phyloP scores from a whole-genome alignment of 2,888 invertebrate species.

The Cylindroiulus punctatus region DNA sequence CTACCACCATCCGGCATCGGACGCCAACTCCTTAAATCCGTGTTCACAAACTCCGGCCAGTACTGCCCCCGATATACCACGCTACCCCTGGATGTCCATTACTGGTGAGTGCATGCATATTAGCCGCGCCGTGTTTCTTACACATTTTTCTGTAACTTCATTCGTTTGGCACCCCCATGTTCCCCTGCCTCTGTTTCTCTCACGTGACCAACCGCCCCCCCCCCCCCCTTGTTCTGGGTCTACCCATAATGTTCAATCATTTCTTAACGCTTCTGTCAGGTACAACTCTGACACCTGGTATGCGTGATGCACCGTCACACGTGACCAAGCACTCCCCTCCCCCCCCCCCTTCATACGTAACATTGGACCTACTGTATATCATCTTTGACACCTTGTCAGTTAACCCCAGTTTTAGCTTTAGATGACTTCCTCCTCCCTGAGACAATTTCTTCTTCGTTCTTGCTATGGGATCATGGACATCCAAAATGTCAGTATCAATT shows the following conservation, averaged over 20 bases:
- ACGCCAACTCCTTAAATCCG: conserved; percentile 80
- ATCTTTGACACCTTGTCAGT: too few relatives aligned
- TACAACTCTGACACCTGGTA: not conserved
- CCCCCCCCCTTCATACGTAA: not conserved
- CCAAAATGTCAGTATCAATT: too few relatives aligned
- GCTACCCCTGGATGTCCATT: conserved; percentile 97
- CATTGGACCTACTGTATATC: not conserved
- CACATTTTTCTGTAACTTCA: too few relatives aligned
- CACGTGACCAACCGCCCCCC: not conserved
- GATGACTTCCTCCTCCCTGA: too few relatives aligned
- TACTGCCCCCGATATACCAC: conserved; percentile 76
- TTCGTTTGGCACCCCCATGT: too few relatives aligned
- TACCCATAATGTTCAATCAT: too few relatives aligned
- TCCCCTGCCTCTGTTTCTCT: not conserved
- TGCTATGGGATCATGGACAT: too few relatives aligned
- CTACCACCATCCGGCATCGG: conserved; percentile 77
- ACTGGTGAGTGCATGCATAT: conserved; percentile 79
- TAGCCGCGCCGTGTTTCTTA: too few relatives aligned
- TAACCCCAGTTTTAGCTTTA: too few relatives aligned
- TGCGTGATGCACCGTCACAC: too few relatives aligned
- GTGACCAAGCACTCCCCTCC: not conserved
- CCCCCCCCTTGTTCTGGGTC: too few relatives aligned
- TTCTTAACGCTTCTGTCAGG: not conserved
- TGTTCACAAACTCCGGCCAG: conserved; percentile 80
- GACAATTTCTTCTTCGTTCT: too few relatives aligned